Base-by-base conservation (phyloP, 2,888 invertebrate species). In the Prionchulus punctatus region DNA sequence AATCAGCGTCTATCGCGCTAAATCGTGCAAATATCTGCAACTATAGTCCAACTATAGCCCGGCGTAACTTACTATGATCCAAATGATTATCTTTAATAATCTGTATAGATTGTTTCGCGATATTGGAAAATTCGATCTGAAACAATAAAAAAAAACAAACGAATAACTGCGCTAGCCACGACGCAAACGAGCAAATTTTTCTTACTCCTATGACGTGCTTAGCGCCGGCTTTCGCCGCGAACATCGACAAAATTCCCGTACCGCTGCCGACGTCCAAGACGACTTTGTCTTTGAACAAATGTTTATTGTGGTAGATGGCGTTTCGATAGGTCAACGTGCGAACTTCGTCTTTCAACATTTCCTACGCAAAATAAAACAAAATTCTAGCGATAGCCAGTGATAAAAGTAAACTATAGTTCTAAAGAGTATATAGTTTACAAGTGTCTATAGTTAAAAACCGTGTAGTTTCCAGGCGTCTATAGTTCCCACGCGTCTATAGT, bases 271-370 rank as follows among this genome's bases (percentile, higher is more conserved):
- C 90, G 73, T 99, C 98, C 64, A 99, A 78, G 15, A 99, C 98
- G 26, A 82, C 79, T 73, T 89, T 89, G 66, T 69, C 74, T 63
- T 86, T 86, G 75, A 99, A 96, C 60, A 98, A 79, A 76, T 98
- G 98, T 76, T 88, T 91, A 76, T 99, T 99, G 78, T 98, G 92
- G 71, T 91, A 91, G 87, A 99, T 96, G 15, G 98, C 91, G 72
- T 96, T 96, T 55, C 94, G 83, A 74, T 99, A 99, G 1, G 96
- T 96, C 60, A 91, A 79, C 21, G 98, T 99, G 56, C 98, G 81
- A 30, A 98, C 92, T 79, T 98, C 96, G 74, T 99, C 98, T 75
- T 99, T 99, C 60, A 99, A 77, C 98, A 99, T 98, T 76, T 98
- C 98, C 77, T 78, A 64, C n/a, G 67, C 62, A 4, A 49, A 28